These are phyloP conservation scores for Salpingus planirostris DNA, from an alignment of 2,888 invertebrate species.

Conservation along the genomic window DNA sequence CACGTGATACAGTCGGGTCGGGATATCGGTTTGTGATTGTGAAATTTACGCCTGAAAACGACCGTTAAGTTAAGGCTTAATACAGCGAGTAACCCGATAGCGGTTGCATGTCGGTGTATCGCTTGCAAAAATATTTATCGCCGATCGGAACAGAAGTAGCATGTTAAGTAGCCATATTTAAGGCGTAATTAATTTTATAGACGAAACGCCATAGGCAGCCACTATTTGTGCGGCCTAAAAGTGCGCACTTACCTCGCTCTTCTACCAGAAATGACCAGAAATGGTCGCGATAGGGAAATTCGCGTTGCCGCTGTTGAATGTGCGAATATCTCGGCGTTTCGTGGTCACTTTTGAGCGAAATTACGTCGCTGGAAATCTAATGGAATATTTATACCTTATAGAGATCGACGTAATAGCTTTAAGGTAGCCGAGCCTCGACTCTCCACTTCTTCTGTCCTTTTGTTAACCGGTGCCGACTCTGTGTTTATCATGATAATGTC, in stretches of 20 bases:
- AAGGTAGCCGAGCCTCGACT: conserved; percentile 16
- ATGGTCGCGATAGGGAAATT: conserved; percentile 6
- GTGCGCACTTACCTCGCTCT: too few relatives aligned
- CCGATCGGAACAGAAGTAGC: conserved; percentile 28
- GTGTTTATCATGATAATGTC: conserved; percentile 18
- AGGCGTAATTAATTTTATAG: conserved; percentile 26
- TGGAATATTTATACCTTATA: conserved; percentile 22
- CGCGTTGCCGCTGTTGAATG: too few relatives aligned
- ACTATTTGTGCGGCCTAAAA: too few relatives aligned
- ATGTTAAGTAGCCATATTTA: conserved; percentile 32
- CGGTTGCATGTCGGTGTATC: conserved; percentile 16
- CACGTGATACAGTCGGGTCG: too few relatives aligned
- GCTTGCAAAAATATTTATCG: conserved; percentile 28
- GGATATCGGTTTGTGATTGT: too few relatives aligned
- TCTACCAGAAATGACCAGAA: conserved; percentile 1
- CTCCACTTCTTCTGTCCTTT: conserved; percentile 17
- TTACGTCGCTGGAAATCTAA: too few relatives aligned
- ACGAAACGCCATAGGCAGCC: conserved; percentile 5
- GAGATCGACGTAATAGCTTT: conserved; percentile 18
- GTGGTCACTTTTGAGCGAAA: conserved; percentile 15
- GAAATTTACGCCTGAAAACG: conserved; percentile 3
- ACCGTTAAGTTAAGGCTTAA: conserved; percentile 7
- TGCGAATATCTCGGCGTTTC: conserved; percentile 11
- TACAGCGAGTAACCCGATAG: conserved; percentile 9
- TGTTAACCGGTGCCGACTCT: conserved; percentile 18